A percentile compares a stretch with the other conserved stretches of the same genome.
These are phyloP conservation scores for Aphidoletes aphidimyza DNA, from an alignment of 2,888 invertebrate genomes.

Conservation along the genomic window DNA sequence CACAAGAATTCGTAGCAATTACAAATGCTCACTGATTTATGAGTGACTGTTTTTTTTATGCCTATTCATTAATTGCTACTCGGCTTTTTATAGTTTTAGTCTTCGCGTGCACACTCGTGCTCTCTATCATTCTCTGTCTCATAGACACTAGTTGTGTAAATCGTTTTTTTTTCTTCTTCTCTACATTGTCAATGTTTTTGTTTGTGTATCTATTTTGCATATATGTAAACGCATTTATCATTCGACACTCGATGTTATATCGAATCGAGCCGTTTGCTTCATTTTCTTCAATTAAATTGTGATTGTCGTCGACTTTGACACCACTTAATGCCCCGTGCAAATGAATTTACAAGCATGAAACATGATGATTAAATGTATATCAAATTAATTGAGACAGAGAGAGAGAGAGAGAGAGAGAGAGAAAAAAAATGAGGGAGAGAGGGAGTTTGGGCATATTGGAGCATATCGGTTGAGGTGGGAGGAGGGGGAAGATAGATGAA, in stretches of 20 bases:
- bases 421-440: background rate
- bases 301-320: slow-evolving; percentile 34
- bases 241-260: background rate
- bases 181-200: too few relatives aligned
- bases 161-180: background rate
- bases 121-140: background rate
- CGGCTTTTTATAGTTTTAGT: background rate
- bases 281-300: slow-evolving; percentile 35
- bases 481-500: background rate
- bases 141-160: too few relatives aligned
- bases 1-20: background rate
- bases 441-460: too few relatives aligned
- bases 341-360: background rate
- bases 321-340: background rate
- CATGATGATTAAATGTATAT: slow-evolving; percentile 2
- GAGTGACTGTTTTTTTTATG: background rate
- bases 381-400: slow-evolving; percentile 7
- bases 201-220: slow-evolving; percentile 26
- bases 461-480: too few relatives aligned
- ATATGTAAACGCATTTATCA: slow-evolving; percentile 24
- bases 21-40: background rate
- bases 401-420: background rate
- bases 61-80: slow-evolving; percentile 20
- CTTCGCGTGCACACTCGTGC: background rate
- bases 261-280: background rate